A percentile compares a stretch with the other conserved stretches of the same genome.
phyloP scores from a whole-genome alignment of 2,888 invertebrate species.

The Adelognathus sp. region DNA sequence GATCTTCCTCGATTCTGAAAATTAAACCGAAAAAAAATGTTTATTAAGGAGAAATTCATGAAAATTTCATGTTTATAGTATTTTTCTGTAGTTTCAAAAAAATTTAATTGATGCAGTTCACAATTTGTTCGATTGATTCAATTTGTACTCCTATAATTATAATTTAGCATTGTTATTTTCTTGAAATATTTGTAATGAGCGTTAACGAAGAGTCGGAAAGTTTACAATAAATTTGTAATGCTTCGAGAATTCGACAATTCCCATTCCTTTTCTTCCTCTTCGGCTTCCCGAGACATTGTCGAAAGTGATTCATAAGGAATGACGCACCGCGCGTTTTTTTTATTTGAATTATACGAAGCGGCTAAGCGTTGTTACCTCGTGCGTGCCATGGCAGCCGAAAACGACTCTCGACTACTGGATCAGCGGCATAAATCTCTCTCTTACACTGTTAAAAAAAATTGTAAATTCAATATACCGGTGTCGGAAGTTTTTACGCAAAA shows the following conservation, averaged over 20 bases:
- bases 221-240: neutral
- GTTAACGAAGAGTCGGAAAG: neutral
- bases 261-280: neutral
- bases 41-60: neutral
- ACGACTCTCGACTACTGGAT: conserved; percentile 16
- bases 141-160: neutral
- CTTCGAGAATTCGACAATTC: neutral
- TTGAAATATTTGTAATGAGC: neutral
- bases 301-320: conserved; percentile 40
- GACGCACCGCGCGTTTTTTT: conserved; percentile 39
- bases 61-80: neutral
- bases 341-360: neutral
- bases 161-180: neutral
- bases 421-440: neutral
- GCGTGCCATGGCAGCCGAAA: conserved; percentile 46
- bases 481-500: too few relatives aligned
- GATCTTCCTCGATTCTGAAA: conserved; percentile 56
- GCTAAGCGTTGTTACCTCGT: conserved; percentile 47
- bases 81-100: neutral
- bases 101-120: neutral
- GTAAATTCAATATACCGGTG: too few relatives aligned
- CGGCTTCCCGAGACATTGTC: neutral
- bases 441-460: too few relatives aligned
- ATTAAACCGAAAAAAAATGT: conserved; percentile 4
- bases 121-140: neutral